Percentiles rank a stretch among this genome's conserved stretches.
phyloP scores from a whole-genome alignment of 92 coral and sea anemone species.

The Epizoanthus scotinus region DNA sequence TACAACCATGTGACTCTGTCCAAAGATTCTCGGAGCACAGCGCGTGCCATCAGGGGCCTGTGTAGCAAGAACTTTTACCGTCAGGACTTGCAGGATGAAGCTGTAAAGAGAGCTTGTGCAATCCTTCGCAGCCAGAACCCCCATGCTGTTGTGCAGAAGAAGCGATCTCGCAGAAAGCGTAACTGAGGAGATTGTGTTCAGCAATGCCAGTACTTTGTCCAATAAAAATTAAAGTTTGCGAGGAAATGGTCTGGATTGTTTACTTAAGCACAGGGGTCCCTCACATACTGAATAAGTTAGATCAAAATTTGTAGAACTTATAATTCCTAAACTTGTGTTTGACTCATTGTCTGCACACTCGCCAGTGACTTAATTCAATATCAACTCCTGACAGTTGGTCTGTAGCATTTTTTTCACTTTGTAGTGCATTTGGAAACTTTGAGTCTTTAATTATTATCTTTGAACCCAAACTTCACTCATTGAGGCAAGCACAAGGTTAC shows the following conservation, averaged over 20 bases:
- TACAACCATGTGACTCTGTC: constrained; percentile 64
- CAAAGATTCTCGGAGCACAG: constrained; percentile 79
- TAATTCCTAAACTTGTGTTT: no score
- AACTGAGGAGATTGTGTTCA: constrained; percentile 48
- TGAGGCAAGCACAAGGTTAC: no score
- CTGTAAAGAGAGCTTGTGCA: constrained; percentile 88
- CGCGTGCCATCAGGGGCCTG: constrained; percentile 76
- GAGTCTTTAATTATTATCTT: no score
- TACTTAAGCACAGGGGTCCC: not conserved
- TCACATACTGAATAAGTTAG: no score
- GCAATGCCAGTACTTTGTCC: constrained; percentile 3
- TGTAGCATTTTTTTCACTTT: no score
- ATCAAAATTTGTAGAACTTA: no score
- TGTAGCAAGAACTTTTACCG: constrained; percentile 87
- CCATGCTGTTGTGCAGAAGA: constrained; percentile 89
- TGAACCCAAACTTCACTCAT: no score
- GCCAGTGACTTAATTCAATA: no score
- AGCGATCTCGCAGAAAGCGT: constrained; percentile 98
- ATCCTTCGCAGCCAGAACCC: constrained; percentile 94
- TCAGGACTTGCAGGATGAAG: constrained; percentile 83
- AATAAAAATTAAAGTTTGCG: constrained; percentile 38
- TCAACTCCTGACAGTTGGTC: no score
- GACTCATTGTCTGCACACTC: no score
- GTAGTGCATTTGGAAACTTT: no score
- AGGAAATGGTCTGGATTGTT: not conserved